These are phyloP conservation scores for Andrena camellia DNA, from an alignment of 2,888 invertebrate genomes.

Conservation along the genomic window DNA sequence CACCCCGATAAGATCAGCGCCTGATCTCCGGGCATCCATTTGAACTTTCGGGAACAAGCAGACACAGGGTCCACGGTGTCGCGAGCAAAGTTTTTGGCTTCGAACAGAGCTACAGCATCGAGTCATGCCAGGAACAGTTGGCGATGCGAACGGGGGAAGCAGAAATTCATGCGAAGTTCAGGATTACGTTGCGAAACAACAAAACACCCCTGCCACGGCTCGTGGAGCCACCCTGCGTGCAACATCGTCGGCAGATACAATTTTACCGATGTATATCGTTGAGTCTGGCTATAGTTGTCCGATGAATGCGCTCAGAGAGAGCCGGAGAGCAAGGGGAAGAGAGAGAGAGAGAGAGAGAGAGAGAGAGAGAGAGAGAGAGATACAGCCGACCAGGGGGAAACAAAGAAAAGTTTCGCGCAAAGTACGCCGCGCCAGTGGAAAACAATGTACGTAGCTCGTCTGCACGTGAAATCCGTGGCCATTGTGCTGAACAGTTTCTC, in stretches of 20 bases:
- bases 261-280: conserved; percentile 5
- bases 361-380: not conserved
- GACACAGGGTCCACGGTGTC: no score
- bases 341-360: not conserved
- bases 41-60: no score
- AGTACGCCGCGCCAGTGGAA: not conserved
- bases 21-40: no score
- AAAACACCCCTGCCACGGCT: not conserved
- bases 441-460: not conserved
- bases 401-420: conserved; percentile 32
- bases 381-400: not conserved
- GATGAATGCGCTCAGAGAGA: conserved; percentile 20
- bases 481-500: conserved; percentile 26
- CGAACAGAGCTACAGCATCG: not conserved
- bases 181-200: not conserved
- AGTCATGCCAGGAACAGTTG: not conserved
- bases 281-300: conserved; percentile 6
- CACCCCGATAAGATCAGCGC: no score
- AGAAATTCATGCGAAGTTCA: not conserved
- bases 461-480: conserved; percentile 24
- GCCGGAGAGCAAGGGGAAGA: not conserved
- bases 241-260: conserved; percentile 9
- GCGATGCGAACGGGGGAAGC: not conserved
- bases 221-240: not conserved
- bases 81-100: no score